A percentile compares a stretch with the other conserved stretches of the same genome.
phyloP scores from a whole-genome alignment of 2,888 invertebrate species.

The Dryococelus australis region DNA sequence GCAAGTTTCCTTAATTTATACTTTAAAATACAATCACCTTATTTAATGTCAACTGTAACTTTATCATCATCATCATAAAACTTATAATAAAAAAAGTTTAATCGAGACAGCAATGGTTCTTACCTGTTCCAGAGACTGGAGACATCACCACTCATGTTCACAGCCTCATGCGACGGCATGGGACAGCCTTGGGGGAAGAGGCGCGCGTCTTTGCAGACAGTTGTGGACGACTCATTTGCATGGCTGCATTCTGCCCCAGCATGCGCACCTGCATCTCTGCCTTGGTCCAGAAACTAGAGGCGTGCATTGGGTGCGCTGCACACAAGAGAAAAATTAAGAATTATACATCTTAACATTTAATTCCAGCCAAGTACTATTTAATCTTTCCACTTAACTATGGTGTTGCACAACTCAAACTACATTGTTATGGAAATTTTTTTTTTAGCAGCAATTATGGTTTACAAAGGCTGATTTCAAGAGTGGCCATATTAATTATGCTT shows the following conservation, averaged over 20 bases:
- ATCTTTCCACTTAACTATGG: background rate
- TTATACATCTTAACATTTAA: background rate
- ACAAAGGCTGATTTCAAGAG: background rate
- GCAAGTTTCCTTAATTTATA: too few relatives aligned
- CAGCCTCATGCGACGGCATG: slow-evolving; percentile 11
- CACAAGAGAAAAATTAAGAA: background rate
- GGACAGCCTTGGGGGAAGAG: background rate
- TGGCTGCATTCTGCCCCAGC: background rate
- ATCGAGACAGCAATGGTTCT: too few relatives aligned
- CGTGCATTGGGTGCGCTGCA: slow-evolving; percentile 21
- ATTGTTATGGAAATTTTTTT: background rate
- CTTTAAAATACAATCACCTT: too few relatives aligned
- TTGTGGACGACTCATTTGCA: background rate
- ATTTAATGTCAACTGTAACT: too few relatives aligned
- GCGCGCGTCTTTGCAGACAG: background rate
- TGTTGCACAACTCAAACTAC: background rate
- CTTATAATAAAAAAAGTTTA: too few relatives aligned
- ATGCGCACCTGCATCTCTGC: background rate
- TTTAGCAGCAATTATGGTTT: background rate
- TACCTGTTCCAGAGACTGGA: slow-evolving; percentile 21
- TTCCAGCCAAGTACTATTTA: background rate
- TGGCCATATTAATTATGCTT: background rate
- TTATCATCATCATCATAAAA: too few relatives aligned
- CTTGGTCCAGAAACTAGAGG: slow-evolving; percentile 5
- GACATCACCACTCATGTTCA: background rate